phyloP scores from a whole-genome alignment of 2,888 invertebrate genomes.

The Eristalis intricaria region DNA sequence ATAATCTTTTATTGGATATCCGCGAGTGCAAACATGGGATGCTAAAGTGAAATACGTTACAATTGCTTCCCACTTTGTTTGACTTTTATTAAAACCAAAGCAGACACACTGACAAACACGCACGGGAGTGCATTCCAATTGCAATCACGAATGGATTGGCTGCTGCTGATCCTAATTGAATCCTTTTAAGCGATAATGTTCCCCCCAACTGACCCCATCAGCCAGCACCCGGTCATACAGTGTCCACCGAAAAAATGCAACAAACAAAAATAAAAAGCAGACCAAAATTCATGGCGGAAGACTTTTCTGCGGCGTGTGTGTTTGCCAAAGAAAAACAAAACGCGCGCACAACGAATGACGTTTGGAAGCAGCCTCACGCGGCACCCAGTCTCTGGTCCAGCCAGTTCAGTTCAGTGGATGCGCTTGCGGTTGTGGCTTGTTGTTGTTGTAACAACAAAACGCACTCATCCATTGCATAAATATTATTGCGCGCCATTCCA shows the following conservation, averaged over 20 bases:
- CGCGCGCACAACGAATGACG: slow-evolving; percentile 8
- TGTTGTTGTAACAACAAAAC: slow-evolving; percentile 68
- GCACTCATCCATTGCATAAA: slow-evolving; percentile 71
- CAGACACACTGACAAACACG: slow-evolving; percentile 5
- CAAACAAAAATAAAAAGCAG: background rate
- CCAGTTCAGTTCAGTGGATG: too few species aligned
- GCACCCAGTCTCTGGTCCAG: background rate
- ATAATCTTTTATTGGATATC: slow-evolving; percentile 66
- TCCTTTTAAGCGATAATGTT: slow-evolving; percentile 62
- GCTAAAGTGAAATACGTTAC: slow-evolving; percentile 57
- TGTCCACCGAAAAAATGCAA: background rate
- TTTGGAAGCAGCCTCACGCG: slow-evolving; percentile 52
- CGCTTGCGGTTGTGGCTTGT: slow-evolving; percentile 11
- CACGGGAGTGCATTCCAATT: background rate
- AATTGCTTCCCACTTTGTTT: slow-evolving; percentile 65
- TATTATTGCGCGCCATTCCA: slow-evolving; percentile 62
- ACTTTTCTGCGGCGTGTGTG: slow-evolving; percentile 44
- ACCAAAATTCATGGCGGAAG: slow-evolving; percentile 50
- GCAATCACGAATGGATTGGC: slow-evolving; percentile 19
- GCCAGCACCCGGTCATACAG: slow-evolving; percentile 10
- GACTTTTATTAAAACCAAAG: slow-evolving; percentile 38
- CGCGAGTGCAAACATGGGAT: slow-evolving; percentile 60
- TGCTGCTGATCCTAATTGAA: slow-evolving; percentile 59
- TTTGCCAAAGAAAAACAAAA: slow-evolving; percentile 62
- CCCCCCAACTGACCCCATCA: slow-evolving; percentile 13